Evolutionary conservation across 2,797 vertebrate species (phyloP), one percentile per base, ranked within the genome.

Genomic region (Typhlichthys eigenmanni): DNA sequence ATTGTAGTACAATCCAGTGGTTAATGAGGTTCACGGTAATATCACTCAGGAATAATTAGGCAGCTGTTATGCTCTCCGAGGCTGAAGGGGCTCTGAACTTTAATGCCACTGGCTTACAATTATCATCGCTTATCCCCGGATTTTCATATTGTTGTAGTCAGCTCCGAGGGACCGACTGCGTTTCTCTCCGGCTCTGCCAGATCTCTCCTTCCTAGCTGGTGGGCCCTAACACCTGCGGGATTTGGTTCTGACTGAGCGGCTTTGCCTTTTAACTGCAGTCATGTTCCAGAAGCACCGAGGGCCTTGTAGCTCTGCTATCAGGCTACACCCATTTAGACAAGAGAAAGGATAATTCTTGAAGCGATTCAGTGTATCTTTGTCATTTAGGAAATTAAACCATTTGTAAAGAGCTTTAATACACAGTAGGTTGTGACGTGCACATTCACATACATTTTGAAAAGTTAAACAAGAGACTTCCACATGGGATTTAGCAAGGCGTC

Each of bases 21-120:
- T 73, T 85, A 87, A 88, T 79, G 78, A 76, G 79, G 71, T 78
- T 76, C 51, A 60, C n/a, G 61, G 70, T 66, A 72, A 70, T 76
- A 80, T 79, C 46, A 62, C 70, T 85, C 73, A 75, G 76, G 82
- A 75, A 72, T 81, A 83, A 88, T 84, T 72, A 82, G 79, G 70
- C 80, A 61, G 71, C 68, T 49, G 62, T 62, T 72, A 65, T 62
- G 76, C 74, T 84, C 74, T 78, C 69, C 34, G 1, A 72, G 65
- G 69, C 74, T 75, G 68, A 67, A 80, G 84, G 79, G 81, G 77
- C 72, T 77, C 62, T 68, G 62, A 45, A 58, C 75, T 66, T 38
- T 76, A 78, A 82, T 63, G 81, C 80, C 69, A 73, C 70, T 7
- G 67, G 66, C 61, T 55, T 72, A 46, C 58, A 46, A 76, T 81